These are phyloP conservation scores for Pseudachorutes palmiensis DNA, from an alignment of 1,140 invertebrate species.

Conservation along the genomic window DNA sequence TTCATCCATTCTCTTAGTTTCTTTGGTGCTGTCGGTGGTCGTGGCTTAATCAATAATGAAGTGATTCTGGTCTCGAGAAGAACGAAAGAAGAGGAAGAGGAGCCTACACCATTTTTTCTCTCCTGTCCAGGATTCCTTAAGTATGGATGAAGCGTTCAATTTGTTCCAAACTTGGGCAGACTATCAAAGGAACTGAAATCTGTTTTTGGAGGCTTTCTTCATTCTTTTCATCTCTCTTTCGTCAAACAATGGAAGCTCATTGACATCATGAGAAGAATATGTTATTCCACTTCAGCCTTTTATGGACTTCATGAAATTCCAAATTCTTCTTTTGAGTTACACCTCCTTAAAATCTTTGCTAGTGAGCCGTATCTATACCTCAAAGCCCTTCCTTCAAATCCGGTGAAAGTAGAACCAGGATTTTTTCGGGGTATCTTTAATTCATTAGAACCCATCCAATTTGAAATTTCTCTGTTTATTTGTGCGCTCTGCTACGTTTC, in stretches of 20 bases:
- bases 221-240: neutral
- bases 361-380: too few relatives aligned
- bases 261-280: slow-evolving; percentile 2
- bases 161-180: neutral
- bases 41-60: slow-evolving; percentile 1
- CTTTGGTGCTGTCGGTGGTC: too few relatives aligned
- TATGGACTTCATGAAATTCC: neutral
- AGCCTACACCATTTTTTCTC: neutral
- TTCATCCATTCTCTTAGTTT: too few relatives aligned
- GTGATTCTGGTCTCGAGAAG: neutral
- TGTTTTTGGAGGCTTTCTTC: neutral
- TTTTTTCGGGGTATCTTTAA: neutral
- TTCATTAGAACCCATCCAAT: neutral
- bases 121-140: neutral
- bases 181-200: neutral
- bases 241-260: neutral
- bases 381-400: too few relatives aligned
- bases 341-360: too few relatives aligned
- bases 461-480: neutral
- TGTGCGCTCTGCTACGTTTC: too few relatives aligned
- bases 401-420: too few relatives aligned
- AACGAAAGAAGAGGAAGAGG: neutral
- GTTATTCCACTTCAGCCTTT: slow-evolving; percentile 2
- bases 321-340: too few relatives aligned
- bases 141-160: slow-evolving; percentile 13